Evolutionary conservation across 2,113 vertebrate genomes (phyloP).

Genomic region (Elanus axillaris): DNA sequence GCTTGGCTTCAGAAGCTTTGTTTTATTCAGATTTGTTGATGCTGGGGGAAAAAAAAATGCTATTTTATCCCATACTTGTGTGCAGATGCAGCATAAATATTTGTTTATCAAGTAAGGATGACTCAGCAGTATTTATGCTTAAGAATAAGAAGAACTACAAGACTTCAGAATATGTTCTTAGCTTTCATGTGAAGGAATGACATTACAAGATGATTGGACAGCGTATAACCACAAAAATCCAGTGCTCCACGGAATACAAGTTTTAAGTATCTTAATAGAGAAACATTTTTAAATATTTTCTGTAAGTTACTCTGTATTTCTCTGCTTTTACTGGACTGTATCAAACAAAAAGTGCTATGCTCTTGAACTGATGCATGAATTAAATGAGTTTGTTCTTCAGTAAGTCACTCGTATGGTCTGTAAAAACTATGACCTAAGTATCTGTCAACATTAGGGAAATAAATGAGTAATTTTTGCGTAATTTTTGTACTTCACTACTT

Average conservation of each 20-base stretch:
- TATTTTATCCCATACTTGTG: not conserved
- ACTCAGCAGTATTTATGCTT: conserved; percentile 32
- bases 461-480: not conserved
- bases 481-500: not conserved
- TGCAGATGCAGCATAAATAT: not conserved
- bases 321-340: not conserved
- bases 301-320: not conserved
- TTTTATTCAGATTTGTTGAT: not conserved
- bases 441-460: not conserved
- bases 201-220: not conserved
- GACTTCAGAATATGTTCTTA: not conserved
- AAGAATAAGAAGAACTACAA: not conserved
- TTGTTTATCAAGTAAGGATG: conserved; percentile 19
- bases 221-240: not conserved
- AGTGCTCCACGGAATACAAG: not conserved
- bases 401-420: not conserved
- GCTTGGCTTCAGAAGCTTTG: not conserved
- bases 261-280: not conserved
- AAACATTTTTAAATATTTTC: not conserved
- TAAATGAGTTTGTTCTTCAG: not conserved
- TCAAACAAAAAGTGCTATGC: not conserved
- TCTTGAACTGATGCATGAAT: not conserved
- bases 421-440: not conserved
- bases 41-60: not conserved
- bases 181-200: not conserved